Base-by-base conservation (phyloP, 2,888 invertebrate genomes). In the Athalia circularis region DNA sequence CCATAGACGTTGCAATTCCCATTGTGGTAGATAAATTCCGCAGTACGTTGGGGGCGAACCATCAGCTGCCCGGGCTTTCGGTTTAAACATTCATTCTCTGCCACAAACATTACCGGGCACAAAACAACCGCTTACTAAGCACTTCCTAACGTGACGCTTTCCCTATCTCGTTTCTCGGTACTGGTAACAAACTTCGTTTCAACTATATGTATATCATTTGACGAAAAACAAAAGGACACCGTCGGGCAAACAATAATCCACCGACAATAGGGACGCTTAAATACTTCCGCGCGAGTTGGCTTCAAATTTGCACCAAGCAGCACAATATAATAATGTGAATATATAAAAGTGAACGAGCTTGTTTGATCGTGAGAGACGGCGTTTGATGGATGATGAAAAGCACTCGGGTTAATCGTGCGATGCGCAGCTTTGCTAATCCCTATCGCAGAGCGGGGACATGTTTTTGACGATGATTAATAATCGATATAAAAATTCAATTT, bases 61-160 rank as follows among this genome's bases (percentile, higher is more conserved):
- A 29, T 29, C 29, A 29, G 29, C 29, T 29, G 57, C n/a, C 45
- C 47, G n/a, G 70, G 72, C 59, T 72, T 59, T 59, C 29, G 43
- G 57, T 72, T 13, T 59, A 15, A 64, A 43, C 64, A n/a, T 11
- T 9, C 65, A 65, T 47, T 29, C 47, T 48, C 65, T 65, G n/a
- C 48, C 65, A 48, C 65, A 47, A 65, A 65, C 48, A 13, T 13
- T 47, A 29, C 29, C 29, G 29, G 29, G 72, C 59, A 72, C 72
- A 72, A 72, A 59, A 47, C 43, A 72, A 72, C 13, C 59, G 72
- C 72, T 72, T 72, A 72, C 72, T 72, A 72, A 72, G 72, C 72
- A 72, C 72, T 45, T 57, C 72, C 72, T 47, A 45, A 47, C 57
- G 47, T 59, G 45, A 59, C 29, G 29, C 29, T 29, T 29, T 29